These are phyloP conservation scores for Orycteropus afer DNA, from an alignment of 2,113 vertebrate genomes.

Conservation along the genomic window DNA sequence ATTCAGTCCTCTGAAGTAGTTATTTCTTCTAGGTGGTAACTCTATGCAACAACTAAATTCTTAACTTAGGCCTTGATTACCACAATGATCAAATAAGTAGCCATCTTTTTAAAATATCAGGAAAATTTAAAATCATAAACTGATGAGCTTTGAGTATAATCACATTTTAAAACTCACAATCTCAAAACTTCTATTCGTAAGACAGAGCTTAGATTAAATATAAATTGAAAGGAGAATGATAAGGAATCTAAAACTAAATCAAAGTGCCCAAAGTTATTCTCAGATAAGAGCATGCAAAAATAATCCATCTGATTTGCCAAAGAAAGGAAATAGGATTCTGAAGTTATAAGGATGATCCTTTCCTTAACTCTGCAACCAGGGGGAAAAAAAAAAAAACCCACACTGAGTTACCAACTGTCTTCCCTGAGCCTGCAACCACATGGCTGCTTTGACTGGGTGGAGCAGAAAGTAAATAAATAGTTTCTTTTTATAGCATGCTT, in stretches of 20 bases:
- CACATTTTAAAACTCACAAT: not conserved
- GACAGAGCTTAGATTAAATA: not conserved
- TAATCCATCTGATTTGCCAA: slow-evolving; percentile 30
- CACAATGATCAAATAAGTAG: not conserved
- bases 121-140: slow-evolving; percentile 10
- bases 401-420: not conserved
- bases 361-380: not conserved
- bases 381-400: not conserved
- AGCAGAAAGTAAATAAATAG: slow-evolving; percentile 62
- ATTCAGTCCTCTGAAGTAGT: not conserved
- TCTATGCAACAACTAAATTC: not conserved
- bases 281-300: not conserved
- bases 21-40: not conserved
- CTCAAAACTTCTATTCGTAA: slow-evolving; percentile 6
- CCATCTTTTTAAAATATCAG: not conserved
- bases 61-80: not conserved
- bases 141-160: not conserved
- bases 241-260: slow-evolving; percentile 24
- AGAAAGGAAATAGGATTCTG: slow-evolving; percentile 48
- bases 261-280: not conserved
- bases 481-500: slow-evolving; percentile 66
- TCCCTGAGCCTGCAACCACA: slow-evolving; percentile 31
- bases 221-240: not conserved
- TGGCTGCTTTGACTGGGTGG: slow-evolving; percentile 48
- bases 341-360: slow-evolving; percentile 33